Percentiles rank a stretch among this genome's conserved stretches.
Conservation (phyloP, 2,113 vertebrate genomes). For the Ochotona curzoniae region DNA sequence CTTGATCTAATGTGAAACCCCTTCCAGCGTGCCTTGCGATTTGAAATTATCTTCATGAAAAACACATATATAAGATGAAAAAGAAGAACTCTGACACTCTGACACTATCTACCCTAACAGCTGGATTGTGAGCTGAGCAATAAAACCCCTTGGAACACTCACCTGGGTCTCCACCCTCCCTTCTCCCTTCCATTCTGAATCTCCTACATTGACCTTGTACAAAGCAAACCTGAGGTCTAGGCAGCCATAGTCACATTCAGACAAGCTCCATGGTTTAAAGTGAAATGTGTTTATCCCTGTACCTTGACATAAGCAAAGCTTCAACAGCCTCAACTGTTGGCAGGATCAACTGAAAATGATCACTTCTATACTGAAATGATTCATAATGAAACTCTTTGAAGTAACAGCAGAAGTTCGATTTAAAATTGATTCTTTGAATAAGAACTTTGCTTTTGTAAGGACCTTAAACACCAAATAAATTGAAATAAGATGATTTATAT, state of each 20-base stretch:
- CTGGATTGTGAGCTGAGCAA: not conserved
- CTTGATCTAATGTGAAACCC: not conserved
- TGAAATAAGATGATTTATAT: constrained; percentile 12
- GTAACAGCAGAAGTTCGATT: not conserved
- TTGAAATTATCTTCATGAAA: constrained; percentile 7
- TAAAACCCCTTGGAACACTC: not conserved
- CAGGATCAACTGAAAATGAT: not conserved
- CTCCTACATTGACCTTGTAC: not conserved
- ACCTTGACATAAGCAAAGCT: not conserved
- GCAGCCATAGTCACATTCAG: not conserved
- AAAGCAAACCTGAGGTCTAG: not conserved
- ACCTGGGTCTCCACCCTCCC: fast-evolving
- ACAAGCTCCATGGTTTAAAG: not conserved
- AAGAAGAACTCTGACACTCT: not conserved
- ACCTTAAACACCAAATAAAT: not conserved
- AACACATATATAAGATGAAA: not conserved
- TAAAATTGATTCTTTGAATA: constrained; percentile 22
- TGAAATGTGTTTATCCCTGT: not conserved
- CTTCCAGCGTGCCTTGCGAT: constrained; percentile 37
- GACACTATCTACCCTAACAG: not conserved
- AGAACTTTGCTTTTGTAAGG: not conserved
- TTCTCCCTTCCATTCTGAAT: not conserved
- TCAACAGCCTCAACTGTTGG: not conserved
- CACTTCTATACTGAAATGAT: not conserved
- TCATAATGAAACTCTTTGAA: not conserved